phyloP scores from a whole-genome alignment of 2,888 invertebrate species.

The Eulithis testata region DNA sequence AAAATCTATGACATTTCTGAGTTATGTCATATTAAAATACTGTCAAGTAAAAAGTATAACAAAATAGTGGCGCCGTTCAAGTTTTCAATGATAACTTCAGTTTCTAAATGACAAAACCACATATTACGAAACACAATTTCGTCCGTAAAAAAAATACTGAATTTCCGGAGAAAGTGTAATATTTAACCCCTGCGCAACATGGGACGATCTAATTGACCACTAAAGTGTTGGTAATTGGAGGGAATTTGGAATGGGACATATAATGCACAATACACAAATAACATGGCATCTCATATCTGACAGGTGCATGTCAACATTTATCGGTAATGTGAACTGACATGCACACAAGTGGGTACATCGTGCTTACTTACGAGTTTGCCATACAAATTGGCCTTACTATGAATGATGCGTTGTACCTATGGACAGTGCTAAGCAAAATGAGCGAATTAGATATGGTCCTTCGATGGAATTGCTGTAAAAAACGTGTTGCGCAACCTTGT shows the following conservation, averaged over 20 bases:
- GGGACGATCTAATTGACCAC: not conserved
- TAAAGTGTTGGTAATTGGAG: not conserved
- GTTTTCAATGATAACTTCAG: no score
- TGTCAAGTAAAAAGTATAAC: no score
- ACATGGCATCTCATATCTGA: slow-evolving; percentile 26
- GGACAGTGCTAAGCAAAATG: slow-evolving; percentile 6
- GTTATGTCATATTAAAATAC: no score
- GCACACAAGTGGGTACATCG: slow-evolving; percentile 27
- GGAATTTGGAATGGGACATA: slow-evolving; percentile 28
- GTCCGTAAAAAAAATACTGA: no score
- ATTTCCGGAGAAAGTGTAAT: no score
- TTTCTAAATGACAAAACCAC: no score
- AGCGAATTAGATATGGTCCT: slow-evolving; percentile 1
- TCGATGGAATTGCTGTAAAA: slow-evolving; percentile 6
- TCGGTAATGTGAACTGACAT: slow-evolving; percentile 18
- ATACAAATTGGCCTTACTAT: not conserved
- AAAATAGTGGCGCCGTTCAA: no score
- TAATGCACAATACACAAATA: slow-evolving; percentile 47
- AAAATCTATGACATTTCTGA: no score
- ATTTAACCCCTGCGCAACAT: not conserved
- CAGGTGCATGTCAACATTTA: slow-evolving; percentile 25
- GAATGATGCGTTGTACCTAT: slow-evolving; percentile 15
- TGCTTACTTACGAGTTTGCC: slow-evolving; percentile 34
- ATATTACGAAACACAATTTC: no score
- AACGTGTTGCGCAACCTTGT: no score